phyloP scores from a whole-genome alignment of 1,140 invertebrate species.

The Forficula auricularia region DNA sequence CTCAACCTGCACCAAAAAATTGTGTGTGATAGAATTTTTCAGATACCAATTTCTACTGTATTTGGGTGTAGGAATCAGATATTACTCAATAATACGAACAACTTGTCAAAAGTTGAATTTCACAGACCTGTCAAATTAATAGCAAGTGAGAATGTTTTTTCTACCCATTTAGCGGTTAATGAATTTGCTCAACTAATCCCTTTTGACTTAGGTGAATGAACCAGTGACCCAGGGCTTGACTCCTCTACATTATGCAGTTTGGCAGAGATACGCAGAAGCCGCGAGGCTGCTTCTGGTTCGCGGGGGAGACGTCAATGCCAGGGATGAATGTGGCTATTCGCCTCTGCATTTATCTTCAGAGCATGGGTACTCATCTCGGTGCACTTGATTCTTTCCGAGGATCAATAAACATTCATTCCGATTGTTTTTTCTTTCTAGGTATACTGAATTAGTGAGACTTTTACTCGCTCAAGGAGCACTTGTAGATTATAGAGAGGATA shows the following conservation, averaged over 20 bases:
- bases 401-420: not conserved
- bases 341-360: constrained; percentile 73
- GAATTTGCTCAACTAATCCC: too few species aligned
- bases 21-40: too few species aligned
- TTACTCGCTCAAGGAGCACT: constrained; percentile 61
- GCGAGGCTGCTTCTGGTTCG: constrained; percentile 54
- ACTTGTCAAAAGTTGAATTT: too few species aligned
- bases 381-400: not conserved
- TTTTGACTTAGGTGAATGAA: constrained; percentile 51
- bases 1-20: too few species aligned
- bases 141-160: too few species aligned
- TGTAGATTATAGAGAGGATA: constrained; percentile 55
- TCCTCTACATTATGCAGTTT: constrained; percentile 83
- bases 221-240: constrained; percentile 60
- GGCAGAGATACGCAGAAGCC: constrained; percentile 54
- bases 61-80: too few species aligned
- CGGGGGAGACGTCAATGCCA: constrained; percentile 65
- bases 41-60: too few species aligned
- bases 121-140: too few species aligned
- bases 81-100: too few species aligned
- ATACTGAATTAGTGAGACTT: constrained; percentile 50
- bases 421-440: constrained; percentile 28
- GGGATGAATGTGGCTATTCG: constrained; percentile 79
- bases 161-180: too few species aligned
- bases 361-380: constrained; percentile 39